phyloP scores from a whole-genome alignment of 1,140 invertebrate species.

The Drosophila parabipectinata region DNA sequence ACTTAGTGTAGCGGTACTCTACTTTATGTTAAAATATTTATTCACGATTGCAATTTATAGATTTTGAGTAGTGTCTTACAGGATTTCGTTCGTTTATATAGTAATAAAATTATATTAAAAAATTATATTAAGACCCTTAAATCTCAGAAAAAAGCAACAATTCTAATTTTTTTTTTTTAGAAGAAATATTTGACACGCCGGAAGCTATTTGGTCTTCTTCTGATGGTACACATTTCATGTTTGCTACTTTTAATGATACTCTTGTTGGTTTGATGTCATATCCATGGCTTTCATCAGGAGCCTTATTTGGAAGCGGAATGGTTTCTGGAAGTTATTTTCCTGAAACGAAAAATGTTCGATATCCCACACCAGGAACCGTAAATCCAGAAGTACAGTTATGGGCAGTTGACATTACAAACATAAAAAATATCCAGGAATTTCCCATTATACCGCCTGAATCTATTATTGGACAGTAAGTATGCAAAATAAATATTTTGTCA shows the following conservation, averaged over 20 bases:
- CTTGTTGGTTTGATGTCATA: slow-evolving; percentile 90
- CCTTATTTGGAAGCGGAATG: slow-evolving; percentile 83
- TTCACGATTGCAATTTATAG: too few relatives aligned
- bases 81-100: too few relatives aligned
- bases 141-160: too few relatives aligned
- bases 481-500: neutral
- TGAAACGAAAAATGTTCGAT: slow-evolving; percentile 90
- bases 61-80: too few relatives aligned
- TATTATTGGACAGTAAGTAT: slow-evolving; percentile 89
- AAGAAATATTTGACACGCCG: slow-evolving; percentile 90
- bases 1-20: too few relatives aligned
- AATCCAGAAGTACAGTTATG: slow-evolving; percentile 93
- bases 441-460: slow-evolving; percentile 89
- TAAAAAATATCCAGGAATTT: slow-evolving; percentile 86
- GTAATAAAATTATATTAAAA: too few relatives aligned
- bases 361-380: slow-evolving; percentile 92
- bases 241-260: slow-evolving; percentile 94
- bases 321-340: slow-evolving; percentile 86
- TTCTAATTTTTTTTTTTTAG: slow-evolving; percentile 84
- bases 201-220: slow-evolving; percentile 93
- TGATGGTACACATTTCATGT: slow-evolving; percentile 92
- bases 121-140: too few relatives aligned
- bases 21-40: too few relatives aligned
- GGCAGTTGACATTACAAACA: slow-evolving; percentile 90
- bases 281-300: slow-evolving; percentile 89